Percentiles rank a stretch among this genome's conserved stretches.
phyloP scores from a whole-genome alignment of 1,140 invertebrate genomes.

The Drosophila mauritiana region DNA sequence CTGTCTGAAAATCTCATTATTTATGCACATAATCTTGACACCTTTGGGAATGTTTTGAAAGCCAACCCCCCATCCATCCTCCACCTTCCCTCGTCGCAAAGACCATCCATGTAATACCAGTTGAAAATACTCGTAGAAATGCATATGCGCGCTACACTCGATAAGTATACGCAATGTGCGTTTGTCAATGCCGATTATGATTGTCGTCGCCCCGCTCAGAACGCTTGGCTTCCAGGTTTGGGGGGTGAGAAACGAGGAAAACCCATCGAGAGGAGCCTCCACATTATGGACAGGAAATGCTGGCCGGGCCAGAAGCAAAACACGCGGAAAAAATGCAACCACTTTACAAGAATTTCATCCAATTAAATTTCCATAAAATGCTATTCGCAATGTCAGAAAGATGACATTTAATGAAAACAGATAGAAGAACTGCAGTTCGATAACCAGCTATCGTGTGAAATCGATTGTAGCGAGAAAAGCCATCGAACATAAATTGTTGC shows the following conservation, averaged over 20 bases:
- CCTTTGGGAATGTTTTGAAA: slow-evolving; percentile 54
- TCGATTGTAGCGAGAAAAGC: no score
- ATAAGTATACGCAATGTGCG: slow-evolving; percentile 59
- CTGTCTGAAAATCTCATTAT: slow-evolving; percentile 52
- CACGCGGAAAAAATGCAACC: slow-evolving; percentile 21
- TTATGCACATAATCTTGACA: slow-evolving; percentile 56
- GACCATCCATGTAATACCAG: slow-evolving; percentile 4
- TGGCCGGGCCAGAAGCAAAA: slow-evolving; percentile 24
- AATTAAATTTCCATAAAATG: slow-evolving; percentile 27
- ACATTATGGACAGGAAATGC: slow-evolving; percentile 69
- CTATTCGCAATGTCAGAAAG: neutral
- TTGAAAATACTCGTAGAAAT: slow-evolving; percentile 5
- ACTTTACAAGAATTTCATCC: slow-evolving; percentile 12
- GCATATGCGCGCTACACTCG: slow-evolving; percentile 30
- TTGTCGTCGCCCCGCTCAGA: slow-evolving; percentile 65
- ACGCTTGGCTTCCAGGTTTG: neutral
- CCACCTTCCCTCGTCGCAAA: neutral
- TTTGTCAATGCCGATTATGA: slow-evolving; percentile 77
- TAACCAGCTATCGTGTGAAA: no score
- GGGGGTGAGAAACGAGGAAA: neutral
- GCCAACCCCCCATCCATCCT: slow-evolving; percentile 7
- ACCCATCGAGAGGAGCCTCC: slow-evolving; percentile 24
- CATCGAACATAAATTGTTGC: no score
- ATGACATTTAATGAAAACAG: neutral
- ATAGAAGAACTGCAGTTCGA: neutral